phyloP scores from a whole-genome alignment of 1,140 invertebrate genomes.

The Atta texana region DNA sequence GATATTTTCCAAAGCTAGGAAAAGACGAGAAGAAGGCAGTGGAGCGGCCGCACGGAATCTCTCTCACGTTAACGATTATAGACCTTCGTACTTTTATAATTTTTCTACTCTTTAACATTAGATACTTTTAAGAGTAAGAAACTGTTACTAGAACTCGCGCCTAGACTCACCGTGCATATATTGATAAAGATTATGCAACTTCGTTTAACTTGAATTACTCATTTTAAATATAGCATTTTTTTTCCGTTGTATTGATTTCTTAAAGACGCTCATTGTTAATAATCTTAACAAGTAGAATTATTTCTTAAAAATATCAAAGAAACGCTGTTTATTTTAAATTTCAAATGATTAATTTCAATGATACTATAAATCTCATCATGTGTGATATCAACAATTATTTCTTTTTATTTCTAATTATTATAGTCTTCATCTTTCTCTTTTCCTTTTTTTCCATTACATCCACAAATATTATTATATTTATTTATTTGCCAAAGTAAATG shows the following conservation, averaged over 20 bases:
- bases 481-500: constrained; percentile 12
- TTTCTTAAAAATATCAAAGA: constrained; percentile 15
- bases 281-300: not conserved
- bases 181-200: constrained; percentile 27
- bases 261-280: not conserved
- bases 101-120: constrained; percentile 81
- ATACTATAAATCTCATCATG: not conserved
- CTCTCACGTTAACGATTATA: constrained; percentile 71
- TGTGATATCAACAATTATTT: not conserved
- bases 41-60: constrained; percentile 55
- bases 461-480: constrained; percentile 22
- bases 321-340: not conserved
- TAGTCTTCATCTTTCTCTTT: not conserved
- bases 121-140: constrained; percentile 71
- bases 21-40: not conserved
- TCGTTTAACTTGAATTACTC: not conserved
- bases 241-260: not conserved
- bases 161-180: constrained; percentile 37
- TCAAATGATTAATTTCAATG: not conserved
- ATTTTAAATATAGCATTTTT: constrained; percentile 12
- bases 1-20: constrained; percentile 8
- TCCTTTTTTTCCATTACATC: not conserved
- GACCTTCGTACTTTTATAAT: constrained; percentile 83
- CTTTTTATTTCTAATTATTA: not conserved
- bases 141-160: constrained; percentile 49